phyloP scores from a whole-genome alignment of 2,888 invertebrate genomes.

The Phortica magna region DNA sequence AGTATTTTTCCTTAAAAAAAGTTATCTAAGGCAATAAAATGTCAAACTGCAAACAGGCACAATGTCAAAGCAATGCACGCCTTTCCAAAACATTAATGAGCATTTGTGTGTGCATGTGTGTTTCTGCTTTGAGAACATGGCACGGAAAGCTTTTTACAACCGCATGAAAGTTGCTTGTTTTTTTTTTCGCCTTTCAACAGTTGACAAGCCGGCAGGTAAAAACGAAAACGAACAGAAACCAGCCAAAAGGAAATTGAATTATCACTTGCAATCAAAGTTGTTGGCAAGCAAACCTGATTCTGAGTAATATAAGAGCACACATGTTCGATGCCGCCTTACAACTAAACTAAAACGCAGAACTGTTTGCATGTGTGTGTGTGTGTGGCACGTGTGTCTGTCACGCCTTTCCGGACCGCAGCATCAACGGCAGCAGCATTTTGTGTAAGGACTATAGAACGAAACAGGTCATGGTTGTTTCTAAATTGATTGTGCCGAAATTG shows the following conservation, averaged over 20 bases:
- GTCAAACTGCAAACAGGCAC: no score
- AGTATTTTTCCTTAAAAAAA: no score
- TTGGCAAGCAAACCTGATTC: neutral
- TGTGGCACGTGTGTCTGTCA: neutral
- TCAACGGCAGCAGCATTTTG: neutral
- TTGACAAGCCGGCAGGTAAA: neutral
- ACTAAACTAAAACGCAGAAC: neutral
- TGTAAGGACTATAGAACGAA: neutral
- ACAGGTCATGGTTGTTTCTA: neutral
- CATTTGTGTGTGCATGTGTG: neutral
- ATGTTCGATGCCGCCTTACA: neutral
- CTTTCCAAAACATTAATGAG: neutral
- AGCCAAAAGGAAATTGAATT: conserved; percentile 52
- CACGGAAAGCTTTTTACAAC: conserved; percentile 15
- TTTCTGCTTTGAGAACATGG: neutral
- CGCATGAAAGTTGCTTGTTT: neutral
- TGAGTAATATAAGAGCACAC: neutral
- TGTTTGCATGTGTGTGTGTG: neutral
- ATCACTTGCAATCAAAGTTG: conserved; percentile 44
- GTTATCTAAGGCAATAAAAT: no score
- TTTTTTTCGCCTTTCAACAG: neutral
- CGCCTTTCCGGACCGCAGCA: neutral
- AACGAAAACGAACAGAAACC: neutral
- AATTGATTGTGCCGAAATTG: conserved; percentile 7
- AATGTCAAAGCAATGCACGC: no score